A percentile compares a stretch with the other conserved stretches of the same genome.
phyloP scores from a whole-genome alignment of 2,113 vertebrate genomes.

The Elaphurus davidianus region DNA sequence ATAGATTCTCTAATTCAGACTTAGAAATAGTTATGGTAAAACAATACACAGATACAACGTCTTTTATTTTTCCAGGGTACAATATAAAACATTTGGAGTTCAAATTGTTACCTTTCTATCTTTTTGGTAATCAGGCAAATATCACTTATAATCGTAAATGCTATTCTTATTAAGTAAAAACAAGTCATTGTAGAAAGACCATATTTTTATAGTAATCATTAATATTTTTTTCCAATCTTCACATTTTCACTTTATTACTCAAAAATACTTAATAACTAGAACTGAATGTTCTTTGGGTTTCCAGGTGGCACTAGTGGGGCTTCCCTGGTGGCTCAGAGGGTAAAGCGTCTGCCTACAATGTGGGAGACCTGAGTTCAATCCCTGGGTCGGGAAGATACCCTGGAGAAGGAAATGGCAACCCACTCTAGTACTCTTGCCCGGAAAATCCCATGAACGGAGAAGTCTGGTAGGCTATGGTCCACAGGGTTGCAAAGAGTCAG shows the following conservation, averaged over 20 bases:
- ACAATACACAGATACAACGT: neutral
- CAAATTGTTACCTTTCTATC: neutral
- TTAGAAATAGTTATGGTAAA: neutral
- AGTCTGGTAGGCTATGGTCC: too few relatives aligned
- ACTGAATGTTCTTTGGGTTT: neutral
- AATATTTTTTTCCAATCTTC: neutral
- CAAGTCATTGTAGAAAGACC: neutral
- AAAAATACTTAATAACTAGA: neutral
- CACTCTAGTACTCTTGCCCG: too few relatives aligned
- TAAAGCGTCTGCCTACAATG: too few relatives aligned
- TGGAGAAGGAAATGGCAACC: too few relatives aligned
- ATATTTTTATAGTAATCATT: neutral
- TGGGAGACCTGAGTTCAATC: too few relatives aligned
- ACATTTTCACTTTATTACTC: neutral
- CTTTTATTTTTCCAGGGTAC: neutral
- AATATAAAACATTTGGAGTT: neutral
- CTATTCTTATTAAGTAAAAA: slow-evolving; percentile 16
- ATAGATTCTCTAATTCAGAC: neutral
- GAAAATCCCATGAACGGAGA: too few relatives aligned
- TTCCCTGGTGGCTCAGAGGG: too few relatives aligned
- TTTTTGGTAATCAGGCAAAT: neutral
- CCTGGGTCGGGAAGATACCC: too few relatives aligned
- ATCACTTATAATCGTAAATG: neutral
- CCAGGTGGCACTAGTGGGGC: too few relatives aligned
- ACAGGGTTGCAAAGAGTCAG: too few relatives aligned